Evolutionary conservation across 2,888 invertebrate species (phyloP).

Genomic region (Exephanes ischioxanthus): DNA sequence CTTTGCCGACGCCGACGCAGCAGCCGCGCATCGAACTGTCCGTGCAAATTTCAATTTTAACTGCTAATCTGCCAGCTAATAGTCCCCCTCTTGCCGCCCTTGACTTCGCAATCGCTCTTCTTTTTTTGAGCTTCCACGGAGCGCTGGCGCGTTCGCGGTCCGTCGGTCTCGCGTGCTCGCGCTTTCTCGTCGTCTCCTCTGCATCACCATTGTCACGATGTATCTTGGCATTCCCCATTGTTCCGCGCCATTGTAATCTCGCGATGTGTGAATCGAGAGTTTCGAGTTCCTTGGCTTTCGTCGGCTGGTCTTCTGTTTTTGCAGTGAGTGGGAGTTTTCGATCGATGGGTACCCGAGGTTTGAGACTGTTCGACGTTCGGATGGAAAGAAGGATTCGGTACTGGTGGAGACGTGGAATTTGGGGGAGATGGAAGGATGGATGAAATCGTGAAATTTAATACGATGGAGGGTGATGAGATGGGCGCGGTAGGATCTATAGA

Average conservation of each 20-base stretch:
- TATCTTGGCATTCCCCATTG: background rate
- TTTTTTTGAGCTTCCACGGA: slow-evolving; percentile 19
- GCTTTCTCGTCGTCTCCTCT: slow-evolving; percentile 13
- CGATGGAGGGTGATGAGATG: no score
- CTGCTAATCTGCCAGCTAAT: slow-evolving; percentile 85
- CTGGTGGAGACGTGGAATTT: no score
- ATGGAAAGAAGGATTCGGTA: background rate
- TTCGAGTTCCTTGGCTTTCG: background rate
- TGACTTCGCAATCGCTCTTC: slow-evolving; percentile 64
- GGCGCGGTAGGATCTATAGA: no score
- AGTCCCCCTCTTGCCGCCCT: slow-evolving; percentile 74
- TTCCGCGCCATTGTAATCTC: background rate
- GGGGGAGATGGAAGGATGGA: no score
- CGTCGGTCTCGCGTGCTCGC: slow-evolving; percentile 19
- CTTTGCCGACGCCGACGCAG: slow-evolving; percentile 84
- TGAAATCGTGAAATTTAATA: no score
- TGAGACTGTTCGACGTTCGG: background rate
- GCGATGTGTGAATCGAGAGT: background rate
- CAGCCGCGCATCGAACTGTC: slow-evolving; percentile 85
- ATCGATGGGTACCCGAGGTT: background rate
- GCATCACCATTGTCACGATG: slow-evolving; percentile 18
- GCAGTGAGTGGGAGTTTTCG: slow-evolving; percentile 58
- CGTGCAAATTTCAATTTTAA: slow-evolving; percentile 85
- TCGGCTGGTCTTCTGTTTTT: slow-evolving; percentile 53
- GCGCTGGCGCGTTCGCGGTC: no score